A percentile compares a stretch with the other conserved stretches of the same genome.
Conservation (phyloP, 1,140 invertebrate genomes). For the Antheraea pernyi region DNA sequence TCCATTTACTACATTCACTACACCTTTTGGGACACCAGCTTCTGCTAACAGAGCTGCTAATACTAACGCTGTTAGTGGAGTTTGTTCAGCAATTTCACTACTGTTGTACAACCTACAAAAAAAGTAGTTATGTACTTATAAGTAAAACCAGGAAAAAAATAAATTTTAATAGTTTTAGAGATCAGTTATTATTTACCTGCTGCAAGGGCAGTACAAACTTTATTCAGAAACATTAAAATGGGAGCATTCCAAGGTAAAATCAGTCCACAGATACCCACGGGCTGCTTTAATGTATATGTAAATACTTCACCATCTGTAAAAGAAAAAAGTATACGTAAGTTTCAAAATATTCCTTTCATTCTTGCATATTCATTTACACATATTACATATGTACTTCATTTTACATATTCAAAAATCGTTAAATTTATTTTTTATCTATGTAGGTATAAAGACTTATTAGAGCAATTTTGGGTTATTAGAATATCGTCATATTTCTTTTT, state of each 20-base stretch:
- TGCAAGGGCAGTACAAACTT: conserved; percentile 80
- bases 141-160: too few relatives aligned
- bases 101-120: conserved; percentile 84
- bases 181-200: conserved; percentile 73
- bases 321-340: neutral
- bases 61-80: conserved; percentile 94
- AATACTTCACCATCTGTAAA: conserved; percentile 27
- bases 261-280: conserved; percentile 69
- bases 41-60: conserved; percentile 90
- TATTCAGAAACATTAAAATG: conserved; percentile 87
- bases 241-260: conserved; percentile 82
- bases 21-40: conserved; percentile 91
- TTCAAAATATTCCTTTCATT: too few relatives aligned
- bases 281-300: conserved; percentile 52
- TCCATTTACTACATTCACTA: conserved; percentile 94
- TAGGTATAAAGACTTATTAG: too few relatives aligned
- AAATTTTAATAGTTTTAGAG: too few relatives aligned
- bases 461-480: too few relatives aligned
- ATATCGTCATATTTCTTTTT: too few relatives aligned
- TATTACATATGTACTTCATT: too few relatives aligned
- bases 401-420: too few relatives aligned
- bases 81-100: conserved; percentile 98
- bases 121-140: too few relatives aligned
- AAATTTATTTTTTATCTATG: too few relatives aligned
- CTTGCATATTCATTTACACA: too few relatives aligned